Conservation (phyloP, 2,113 vertebrate species). For the Poeciliopsis turrubarensis region DNA sequence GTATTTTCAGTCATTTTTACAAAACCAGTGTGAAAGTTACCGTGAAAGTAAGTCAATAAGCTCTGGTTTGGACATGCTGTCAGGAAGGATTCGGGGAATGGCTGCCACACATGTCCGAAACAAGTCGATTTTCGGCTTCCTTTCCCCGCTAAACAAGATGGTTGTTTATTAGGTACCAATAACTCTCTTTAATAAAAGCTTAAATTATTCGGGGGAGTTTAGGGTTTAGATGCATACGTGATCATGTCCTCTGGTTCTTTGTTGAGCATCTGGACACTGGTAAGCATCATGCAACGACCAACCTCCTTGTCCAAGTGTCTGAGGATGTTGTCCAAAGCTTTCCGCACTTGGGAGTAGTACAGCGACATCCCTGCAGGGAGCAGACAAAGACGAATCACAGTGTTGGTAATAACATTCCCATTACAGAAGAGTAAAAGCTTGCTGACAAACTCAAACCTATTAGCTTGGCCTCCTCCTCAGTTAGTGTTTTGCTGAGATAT, state of each 20-base stretch:
- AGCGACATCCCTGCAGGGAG: constrained; percentile 90
- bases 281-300: constrained; percentile 98
- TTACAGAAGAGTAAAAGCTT: neutral
- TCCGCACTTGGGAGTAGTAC: constrained; percentile 98
- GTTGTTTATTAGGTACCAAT: neutral
- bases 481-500: constrained; percentile 97
- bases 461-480: constrained; percentile 97
- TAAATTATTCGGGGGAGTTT: neutral
- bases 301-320: constrained; percentile 98
- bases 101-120: constrained; percentile 98
- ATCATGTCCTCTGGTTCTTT: constrained; percentile 99
- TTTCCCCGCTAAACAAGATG: constrained; percentile 86
- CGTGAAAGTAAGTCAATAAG: constrained; percentile 94
- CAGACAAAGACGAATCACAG: constrained; percentile 11
- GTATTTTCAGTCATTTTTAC: neutral
- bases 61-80: constrained; percentile 97
- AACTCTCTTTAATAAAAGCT: neutral
- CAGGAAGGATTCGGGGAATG: constrained; percentile 95
- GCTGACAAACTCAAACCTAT: constrained; percentile 82
- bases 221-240: constrained; percentile 85
- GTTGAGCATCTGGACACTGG: constrained; percentile 96
- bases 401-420: constrained; percentile 5
- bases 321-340: constrained; percentile 95
- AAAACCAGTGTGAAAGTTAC: constrained; percentile 68
- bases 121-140: constrained; percentile 98